Evolutionary conservation across 1,140 invertebrate species (phyloP).

Genomic region (Homarus americanus): DNA sequence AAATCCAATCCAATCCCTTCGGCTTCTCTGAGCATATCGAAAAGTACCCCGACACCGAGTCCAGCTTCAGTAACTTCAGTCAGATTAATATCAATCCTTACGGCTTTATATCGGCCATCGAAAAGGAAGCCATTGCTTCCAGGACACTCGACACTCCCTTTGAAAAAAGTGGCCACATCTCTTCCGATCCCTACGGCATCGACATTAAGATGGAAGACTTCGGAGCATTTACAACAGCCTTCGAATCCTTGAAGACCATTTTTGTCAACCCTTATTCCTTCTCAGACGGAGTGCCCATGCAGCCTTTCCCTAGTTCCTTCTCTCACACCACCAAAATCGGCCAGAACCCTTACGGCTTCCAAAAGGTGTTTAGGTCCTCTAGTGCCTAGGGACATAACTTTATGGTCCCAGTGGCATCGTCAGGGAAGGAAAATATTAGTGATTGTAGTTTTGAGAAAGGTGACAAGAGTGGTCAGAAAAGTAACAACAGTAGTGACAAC

Average conservation of each 20-base stretch:
- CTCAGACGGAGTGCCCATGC: not conserved
- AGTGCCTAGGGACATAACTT: not conserved
- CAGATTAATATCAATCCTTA: not conserved
- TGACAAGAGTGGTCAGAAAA: no score
- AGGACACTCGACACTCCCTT: not conserved
- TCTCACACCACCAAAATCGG: not conserved
- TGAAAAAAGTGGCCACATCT: not conserved
- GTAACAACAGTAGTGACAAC: no score
- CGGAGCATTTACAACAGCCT: not conserved
- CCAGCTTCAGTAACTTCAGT: not conserved
- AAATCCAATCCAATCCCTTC: not conserved
- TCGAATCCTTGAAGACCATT: not conserved
- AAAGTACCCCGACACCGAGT: not conserved
- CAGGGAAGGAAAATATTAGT: no score
- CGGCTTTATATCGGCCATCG: not conserved
- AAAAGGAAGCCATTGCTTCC: not conserved
- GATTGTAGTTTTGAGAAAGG: no score
- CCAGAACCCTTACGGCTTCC: not conserved
- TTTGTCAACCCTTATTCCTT: not conserved
- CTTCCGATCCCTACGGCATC: not conserved
- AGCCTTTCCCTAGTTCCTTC: not conserved
- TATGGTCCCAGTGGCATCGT: no score
- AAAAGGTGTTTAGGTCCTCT: not conserved
- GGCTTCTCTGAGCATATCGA: not conserved
- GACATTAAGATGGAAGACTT: not conserved